Evolutionary conservation across 2,113 vertebrate species (phyloP).

Genomic region (Sakesphorus luctuosus): DNA sequence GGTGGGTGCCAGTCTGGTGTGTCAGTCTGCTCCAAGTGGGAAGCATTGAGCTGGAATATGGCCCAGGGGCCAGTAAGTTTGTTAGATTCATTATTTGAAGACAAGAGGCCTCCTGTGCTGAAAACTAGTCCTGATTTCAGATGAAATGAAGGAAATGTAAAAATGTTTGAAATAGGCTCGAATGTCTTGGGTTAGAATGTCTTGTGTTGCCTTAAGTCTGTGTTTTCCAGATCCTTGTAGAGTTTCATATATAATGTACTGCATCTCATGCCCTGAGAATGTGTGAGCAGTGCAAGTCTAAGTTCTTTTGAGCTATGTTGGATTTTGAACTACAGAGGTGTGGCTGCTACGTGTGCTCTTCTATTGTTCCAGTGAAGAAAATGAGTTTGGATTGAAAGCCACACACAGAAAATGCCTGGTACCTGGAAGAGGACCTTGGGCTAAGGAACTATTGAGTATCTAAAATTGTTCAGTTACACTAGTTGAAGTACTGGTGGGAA

Average conservation of each 20-base stretch:
- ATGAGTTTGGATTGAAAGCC: background rate
- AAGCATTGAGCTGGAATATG: background rate
- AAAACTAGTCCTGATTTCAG: background rate
- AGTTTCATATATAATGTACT: accelerated
- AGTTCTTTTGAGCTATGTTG: background rate
- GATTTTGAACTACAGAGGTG: background rate
- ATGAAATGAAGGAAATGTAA: background rate
- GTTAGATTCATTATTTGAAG: background rate
- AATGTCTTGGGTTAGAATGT: background rate
- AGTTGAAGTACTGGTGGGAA: background rate
- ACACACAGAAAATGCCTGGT: background rate
- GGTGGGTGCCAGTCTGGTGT: background rate
- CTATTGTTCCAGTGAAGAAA: background rate
- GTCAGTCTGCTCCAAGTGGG: background rate
- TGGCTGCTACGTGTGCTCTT: background rate
- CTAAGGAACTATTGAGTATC: background rate
- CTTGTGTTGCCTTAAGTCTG: background rate
- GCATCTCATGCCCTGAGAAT: background rate
- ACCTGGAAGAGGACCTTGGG: background rate
- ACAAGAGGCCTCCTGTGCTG: background rate
- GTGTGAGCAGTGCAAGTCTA: background rate
- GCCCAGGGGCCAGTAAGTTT: background rate
- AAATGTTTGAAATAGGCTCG: background rate
- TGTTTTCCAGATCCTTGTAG: background rate
- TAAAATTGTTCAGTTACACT: background rate